Percentiles rank a stretch among this genome's conserved stretches.
Conservation (phyloP, 2,113 vertebrate species). For the human (Homo sapiens) region GRCh38 chr7:42593501-42594000, state of each 20-base stretch:
- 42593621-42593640: not conserved
- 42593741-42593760: slow-evolving; percentile 25
- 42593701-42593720: slow-evolving; percentile 27
- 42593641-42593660: slow-evolving; percentile 57
- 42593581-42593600: slow-evolving; percentile 21
- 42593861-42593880: too few species aligned
- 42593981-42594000: not conserved
- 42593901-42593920: not conserved
- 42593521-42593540: too few species aligned
- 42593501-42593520: too few species aligned
- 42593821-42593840: not conserved
- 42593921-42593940: not conserved
- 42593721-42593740: not conserved
- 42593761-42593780: not conserved
- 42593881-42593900: not conserved
- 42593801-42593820: not conserved
- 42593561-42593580: not conserved
- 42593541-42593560: not conserved
- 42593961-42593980: not conserved
- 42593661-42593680: not conserved
- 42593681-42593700: not conserved
- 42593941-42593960: not conserved
- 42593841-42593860: not conserved
- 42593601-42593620: slow-evolving; percentile 17
- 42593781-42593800: not conserved